phyloP scores from a whole-genome alignment of 2,888 invertebrate genomes.

The Masnerella sp. region DNA sequence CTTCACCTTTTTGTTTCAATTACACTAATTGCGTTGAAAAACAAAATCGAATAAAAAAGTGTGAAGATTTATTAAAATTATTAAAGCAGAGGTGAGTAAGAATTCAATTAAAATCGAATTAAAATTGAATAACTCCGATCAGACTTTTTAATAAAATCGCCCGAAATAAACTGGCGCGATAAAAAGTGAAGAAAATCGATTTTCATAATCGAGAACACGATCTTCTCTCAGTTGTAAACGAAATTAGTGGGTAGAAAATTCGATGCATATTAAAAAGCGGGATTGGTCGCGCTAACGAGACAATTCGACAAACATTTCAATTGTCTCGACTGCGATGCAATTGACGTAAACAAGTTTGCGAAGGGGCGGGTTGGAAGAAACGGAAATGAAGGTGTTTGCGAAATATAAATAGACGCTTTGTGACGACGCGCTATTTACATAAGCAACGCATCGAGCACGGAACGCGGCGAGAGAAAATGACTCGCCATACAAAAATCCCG shows the following conservation, averaged over 20 bases:
- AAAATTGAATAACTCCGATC: too few relatives aligned
- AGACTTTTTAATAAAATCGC: too few relatives aligned
- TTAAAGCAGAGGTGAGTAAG: too few relatives aligned
- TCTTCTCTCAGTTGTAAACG: slow-evolving; percentile 8
- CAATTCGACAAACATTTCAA: slow-evolving; percentile 46
- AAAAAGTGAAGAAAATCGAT: background rate
- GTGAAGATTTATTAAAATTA: too few relatives aligned
- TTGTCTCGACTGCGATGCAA: slow-evolving; percentile 41
- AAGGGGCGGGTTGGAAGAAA: slow-evolving; percentile 19
- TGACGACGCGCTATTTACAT: slow-evolving; percentile 42
- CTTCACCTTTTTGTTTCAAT: too few relatives aligned
- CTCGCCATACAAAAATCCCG: slow-evolving; percentile 26
- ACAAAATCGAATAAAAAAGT: too few relatives aligned
- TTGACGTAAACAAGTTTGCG: slow-evolving; percentile 50
- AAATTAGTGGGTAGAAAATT: slow-evolving; percentile 35
- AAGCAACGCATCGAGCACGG: slow-evolving; percentile 32
- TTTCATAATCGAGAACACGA: slow-evolving; percentile 22
- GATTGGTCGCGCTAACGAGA: slow-evolving; percentile 7
- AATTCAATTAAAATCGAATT: too few relatives aligned
- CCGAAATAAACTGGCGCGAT: too few relatives aligned
- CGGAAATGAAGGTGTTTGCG: slow-evolving; percentile 21
- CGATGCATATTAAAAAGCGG: slow-evolving; percentile 49
- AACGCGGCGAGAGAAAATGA: slow-evolving; percentile 23
- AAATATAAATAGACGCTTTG: slow-evolving; percentile 55
- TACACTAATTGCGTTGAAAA: too few relatives aligned